phyloP scores from a whole-genome alignment of 2,797 vertebrate species.

The Heterohyrax brucei region DNA sequence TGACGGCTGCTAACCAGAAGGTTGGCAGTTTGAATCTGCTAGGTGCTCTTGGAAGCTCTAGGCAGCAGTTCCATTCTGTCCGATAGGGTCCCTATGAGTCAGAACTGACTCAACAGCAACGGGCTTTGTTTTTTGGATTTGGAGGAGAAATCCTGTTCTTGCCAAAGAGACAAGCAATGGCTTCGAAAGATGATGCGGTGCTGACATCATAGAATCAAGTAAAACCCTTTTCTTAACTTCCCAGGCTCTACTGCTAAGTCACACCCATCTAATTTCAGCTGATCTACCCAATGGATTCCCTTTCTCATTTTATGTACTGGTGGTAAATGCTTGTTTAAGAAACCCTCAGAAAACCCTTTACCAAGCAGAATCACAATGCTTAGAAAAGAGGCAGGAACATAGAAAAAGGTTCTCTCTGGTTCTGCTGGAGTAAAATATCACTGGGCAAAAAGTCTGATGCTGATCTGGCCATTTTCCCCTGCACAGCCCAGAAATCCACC shows the following conservation, averaged over 20 bases:
- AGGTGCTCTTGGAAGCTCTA: no score
- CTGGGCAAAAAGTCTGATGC: background rate
- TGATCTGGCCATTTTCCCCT: background rate
- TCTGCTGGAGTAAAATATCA: background rate
- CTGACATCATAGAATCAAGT: constrained; percentile 19
- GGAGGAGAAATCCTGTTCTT: constrained; percentile 45
- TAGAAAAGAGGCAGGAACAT: background rate
- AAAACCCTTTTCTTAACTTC: background rate
- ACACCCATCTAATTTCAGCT: background rate
- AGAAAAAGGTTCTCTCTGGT: background rate
- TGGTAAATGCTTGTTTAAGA: constrained; percentile 12
- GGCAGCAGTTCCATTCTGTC: no score
- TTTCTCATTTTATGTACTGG: constrained; percentile 24
- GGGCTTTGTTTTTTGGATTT: background rate
- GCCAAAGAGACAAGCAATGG: constrained; percentile 30
- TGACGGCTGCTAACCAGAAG: no score
- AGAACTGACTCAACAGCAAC: no score
- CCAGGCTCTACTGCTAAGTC: background rate
- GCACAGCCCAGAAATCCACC: background rate
- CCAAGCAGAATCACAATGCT: background rate
- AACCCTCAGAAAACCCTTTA: background rate
- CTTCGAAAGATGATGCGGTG: background rate
- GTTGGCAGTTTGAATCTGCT: no score
- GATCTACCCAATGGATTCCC: background rate
- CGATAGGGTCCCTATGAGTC: no score